Evolutionary conservation across 2,113 vertebrate species (phyloP).

Genomic region (Pygathrix nemaeus): DNA sequence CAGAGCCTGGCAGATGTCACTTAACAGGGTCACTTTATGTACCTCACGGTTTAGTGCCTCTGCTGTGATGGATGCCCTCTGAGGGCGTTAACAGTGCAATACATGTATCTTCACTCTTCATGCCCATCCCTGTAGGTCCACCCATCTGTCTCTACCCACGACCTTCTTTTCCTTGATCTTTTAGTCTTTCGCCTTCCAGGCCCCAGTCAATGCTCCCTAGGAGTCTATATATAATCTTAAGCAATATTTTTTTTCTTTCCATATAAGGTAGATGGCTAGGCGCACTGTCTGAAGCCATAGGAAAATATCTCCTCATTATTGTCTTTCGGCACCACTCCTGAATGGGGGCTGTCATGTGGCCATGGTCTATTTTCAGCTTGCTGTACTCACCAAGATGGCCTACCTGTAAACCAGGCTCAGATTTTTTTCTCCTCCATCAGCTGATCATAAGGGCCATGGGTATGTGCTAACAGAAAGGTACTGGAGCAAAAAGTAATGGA

Average conservation of each 20-base stretch:
- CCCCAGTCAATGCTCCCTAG: neutral
- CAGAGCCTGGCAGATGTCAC: neutral
- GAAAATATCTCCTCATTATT: neutral
- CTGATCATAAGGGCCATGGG: neutral
- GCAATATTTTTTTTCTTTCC: neutral
- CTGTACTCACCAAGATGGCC: neutral
- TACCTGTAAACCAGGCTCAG: neutral
- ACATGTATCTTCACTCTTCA: neutral
- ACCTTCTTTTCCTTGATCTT: neutral
- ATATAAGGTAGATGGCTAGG: neutral
- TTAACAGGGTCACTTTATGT: neutral
- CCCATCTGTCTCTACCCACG: neutral
- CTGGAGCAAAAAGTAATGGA: neutral
- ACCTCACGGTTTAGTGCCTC: neutral
- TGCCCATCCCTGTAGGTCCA: neutral
- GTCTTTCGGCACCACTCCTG: neutral
- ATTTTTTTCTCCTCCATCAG: neutral
- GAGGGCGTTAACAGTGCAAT: neutral
- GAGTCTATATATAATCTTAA: neutral
- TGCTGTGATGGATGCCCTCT: neutral
- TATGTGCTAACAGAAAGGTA: neutral
- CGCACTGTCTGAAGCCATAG: neutral
- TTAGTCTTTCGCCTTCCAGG: neutral
- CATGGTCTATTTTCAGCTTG: neutral
- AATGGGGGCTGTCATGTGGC: neutral